Conservation (phyloP, 2,888 invertebrate species). For the Drosophila testacea region DNA sequence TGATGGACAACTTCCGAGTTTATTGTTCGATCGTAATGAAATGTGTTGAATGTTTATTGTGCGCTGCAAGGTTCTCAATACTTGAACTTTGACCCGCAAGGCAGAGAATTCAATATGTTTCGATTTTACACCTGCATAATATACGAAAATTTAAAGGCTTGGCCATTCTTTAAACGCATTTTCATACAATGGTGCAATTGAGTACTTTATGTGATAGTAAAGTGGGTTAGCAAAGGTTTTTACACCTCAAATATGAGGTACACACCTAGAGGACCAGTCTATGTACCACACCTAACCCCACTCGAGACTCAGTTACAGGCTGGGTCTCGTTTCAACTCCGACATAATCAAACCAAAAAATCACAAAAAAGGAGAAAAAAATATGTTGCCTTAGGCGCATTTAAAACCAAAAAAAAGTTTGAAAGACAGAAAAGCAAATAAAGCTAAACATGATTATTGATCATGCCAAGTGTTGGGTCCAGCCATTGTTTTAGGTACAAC, state of each 20-base stretch:
- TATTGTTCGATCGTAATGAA: no score
- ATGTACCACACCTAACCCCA: constrained; percentile 59
- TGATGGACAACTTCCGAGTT: no score
- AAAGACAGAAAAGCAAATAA: constrained; percentile 51
- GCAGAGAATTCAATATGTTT: constrained; percentile 22
- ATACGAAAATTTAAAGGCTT: constrained; percentile 36
- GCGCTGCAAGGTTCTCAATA: constrained; percentile 5
- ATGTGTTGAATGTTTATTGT: not conserved
- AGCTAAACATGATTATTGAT: constrained; percentile 70
- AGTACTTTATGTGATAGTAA: constrained; percentile 37
- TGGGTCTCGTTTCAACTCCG: constrained; percentile 18
- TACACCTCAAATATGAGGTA: constrained; percentile 66
- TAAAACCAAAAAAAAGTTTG: constrained; percentile 6
- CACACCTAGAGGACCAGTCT: constrained; percentile 58
- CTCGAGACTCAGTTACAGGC: constrained; percentile 27
- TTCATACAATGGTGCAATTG: constrained; percentile 33
- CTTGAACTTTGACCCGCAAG: constrained; percentile 43
- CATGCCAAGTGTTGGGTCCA: constrained; percentile 62
- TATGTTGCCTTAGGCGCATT: constrained; percentile 33
- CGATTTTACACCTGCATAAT: constrained; percentile 50
- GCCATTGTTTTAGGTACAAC: constrained; percentile 46
- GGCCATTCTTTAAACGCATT: constrained; percentile 50
- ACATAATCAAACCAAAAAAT: constrained; percentile 45
- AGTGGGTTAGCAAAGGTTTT: constrained; percentile 75
- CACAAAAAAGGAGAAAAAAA: constrained; percentile 11